A percentile compares a stretch with the other conserved stretches of the same genome.
Evolutionary conservation across 2,888 invertebrate species (phyloP).

Genomic region (Mythimna pallens): DNA sequence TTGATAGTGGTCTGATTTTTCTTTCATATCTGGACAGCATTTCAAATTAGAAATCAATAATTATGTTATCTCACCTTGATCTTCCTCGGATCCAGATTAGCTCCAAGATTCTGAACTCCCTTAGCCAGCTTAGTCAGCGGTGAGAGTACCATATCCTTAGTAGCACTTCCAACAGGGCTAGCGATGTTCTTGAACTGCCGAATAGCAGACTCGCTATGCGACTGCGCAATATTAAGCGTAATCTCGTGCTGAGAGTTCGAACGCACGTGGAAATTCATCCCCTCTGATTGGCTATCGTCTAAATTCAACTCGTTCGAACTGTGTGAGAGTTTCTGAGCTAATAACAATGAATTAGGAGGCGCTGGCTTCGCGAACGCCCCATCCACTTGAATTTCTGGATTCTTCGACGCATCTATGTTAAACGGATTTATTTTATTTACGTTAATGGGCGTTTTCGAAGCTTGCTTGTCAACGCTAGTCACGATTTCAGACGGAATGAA

Average conservation of each 20-base stretch:
- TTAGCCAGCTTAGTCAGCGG: conserved; percentile 96
- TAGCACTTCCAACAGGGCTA: conserved; percentile 92
- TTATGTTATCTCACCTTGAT: conserved; percentile 84
- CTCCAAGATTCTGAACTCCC: conserved; percentile 95
- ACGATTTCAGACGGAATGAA: conserved; percentile 91
- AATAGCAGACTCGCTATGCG: conserved; percentile 95
- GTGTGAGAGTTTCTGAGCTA: conserved; percentile 92
- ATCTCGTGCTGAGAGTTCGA: conserved; percentile 93
- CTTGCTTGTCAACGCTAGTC: conserved; percentile 74
- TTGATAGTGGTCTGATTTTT: neutral
- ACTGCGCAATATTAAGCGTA: conserved; percentile 93
- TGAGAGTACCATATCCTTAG: conserved; percentile 92
- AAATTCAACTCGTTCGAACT: conserved; percentile 93
- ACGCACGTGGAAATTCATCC: conserved; percentile 81
- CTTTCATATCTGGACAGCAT: no score
- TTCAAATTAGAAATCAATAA: neutral
- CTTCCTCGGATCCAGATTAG: conserved; percentile 96
- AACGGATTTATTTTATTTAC: conserved; percentile 84
- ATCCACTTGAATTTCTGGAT: conserved; percentile 92
- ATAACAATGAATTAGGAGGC: conserved; percentile 89
- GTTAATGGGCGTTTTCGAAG: conserved; percentile 81
- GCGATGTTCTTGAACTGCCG: conserved; percentile 92
- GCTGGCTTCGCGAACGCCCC: conserved; percentile 80
- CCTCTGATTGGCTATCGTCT: conserved; percentile 71
- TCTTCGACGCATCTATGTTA: conserved; percentile 78